These are phyloP conservation scores for Scaptomyza polygonia DNA, from an alignment of 2,888 invertebrate genomes.

Conservation along the genomic window DNA sequence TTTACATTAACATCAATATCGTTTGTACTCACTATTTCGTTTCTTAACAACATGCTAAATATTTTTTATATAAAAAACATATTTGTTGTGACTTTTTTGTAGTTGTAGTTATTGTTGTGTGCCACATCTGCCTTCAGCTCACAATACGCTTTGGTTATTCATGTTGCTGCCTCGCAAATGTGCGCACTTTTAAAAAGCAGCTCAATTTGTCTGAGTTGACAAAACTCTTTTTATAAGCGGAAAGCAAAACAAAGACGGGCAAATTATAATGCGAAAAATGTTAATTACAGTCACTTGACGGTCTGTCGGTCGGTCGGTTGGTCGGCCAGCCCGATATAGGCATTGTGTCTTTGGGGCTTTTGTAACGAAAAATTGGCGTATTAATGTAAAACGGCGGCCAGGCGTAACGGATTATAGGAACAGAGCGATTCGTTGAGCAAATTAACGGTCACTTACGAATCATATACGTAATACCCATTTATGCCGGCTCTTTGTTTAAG, in stretches of 20 bases:
- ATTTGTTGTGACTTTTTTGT: no score
- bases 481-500: constrained; percentile 55
- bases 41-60: no score
- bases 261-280: constrained; percentile 76
- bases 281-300: constrained; percentile 69
- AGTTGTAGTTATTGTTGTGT: constrained; percentile 26
- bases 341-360: constrained; percentile 46
- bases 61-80: constrained; percentile 29
- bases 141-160: constrained; percentile 15
- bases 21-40: no score
- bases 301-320: constrained; percentile 10
- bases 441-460: constrained; percentile 70
- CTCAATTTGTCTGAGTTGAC: constrained; percentile 43
- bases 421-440: constrained; percentile 46
- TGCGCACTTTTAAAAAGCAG: constrained; percentile 69
- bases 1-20: no score
- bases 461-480: constrained; percentile 10
- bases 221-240: constrained; percentile 40
- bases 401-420: constrained; percentile 72
- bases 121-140: constrained; percentile 3
- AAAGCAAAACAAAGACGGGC: constrained; percentile 53
- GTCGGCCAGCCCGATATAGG: constrained; percentile 35
- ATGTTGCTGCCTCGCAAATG: constrained; percentile 48
- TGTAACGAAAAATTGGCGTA: constrained; percentile 62
- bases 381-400: constrained; percentile 69